Percentiles rank a stretch among this genome's conserved stretches.
phyloP scores from a whole-genome alignment of 53 echinoderm and acorn worm genomes.

The Luidia sarsii region DNA sequence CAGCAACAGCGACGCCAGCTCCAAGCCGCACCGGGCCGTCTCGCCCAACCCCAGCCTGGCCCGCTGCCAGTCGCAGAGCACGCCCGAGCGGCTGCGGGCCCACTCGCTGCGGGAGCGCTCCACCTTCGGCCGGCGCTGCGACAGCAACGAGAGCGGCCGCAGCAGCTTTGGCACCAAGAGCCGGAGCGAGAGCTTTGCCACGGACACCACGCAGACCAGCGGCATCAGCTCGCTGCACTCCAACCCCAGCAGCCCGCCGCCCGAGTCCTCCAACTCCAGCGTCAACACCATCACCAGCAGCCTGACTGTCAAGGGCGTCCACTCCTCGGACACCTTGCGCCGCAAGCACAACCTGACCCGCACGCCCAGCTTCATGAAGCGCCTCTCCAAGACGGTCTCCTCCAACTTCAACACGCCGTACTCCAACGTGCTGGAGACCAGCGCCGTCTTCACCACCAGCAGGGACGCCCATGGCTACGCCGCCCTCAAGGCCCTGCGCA shows the following conservation, averaged over 20 bases:
- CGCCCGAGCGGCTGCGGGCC: conserved; percentile 63
- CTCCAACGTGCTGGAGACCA: conserved; percentile 82
- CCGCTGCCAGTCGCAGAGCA: conserved; percentile 70
- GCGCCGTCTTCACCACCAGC: conserved; percentile 81
- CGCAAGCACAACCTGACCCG: conserved; percentile 86
- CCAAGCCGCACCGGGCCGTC: conserved; percentile 62
- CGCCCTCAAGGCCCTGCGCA: conserved; percentile 78
- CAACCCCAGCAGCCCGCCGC: conserved; percentile 87
- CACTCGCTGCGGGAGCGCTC: conserved; percentile 67
- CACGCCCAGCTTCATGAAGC: conserved; percentile 90
- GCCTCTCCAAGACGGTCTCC: conserved; percentile 82
- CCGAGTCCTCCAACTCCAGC: conserved; percentile 85
- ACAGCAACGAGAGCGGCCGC: conserved; percentile 96
- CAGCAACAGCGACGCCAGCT: conserved; percentile 95
- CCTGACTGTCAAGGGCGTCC: conserved; percentile 86
- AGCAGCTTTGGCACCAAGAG: conserved; percentile 94
- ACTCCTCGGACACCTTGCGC: conserved; percentile 87
- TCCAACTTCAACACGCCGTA: conserved; percentile 76
- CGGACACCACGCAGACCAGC: conserved; percentile 95
- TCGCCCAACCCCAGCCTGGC: conserved; percentile 58
- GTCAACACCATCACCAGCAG: conserved; percentile 89
- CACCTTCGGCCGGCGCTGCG: conserved; percentile 84
- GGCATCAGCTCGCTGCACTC: conserved; percentile 95
- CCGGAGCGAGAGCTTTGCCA: conserved; percentile 97
- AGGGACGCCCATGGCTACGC: conserved; percentile 92